A percentile compares a stretch with the other conserved stretches of the same genome.
Conservation (phyloP, 1,140 invertebrate species). For the Campoletis sonorensis region DNA sequence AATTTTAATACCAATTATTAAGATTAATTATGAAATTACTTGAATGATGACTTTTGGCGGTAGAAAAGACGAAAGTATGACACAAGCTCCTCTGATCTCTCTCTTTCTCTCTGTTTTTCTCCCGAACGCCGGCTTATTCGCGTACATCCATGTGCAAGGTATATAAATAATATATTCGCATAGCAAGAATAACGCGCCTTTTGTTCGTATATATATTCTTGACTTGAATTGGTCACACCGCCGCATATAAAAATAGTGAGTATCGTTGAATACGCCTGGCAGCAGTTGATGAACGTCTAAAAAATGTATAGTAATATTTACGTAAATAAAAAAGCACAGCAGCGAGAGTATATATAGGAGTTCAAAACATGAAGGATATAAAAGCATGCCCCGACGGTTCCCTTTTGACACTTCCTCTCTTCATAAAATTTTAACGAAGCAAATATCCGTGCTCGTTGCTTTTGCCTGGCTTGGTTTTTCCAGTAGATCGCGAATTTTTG, state of each 20-base stretch:
- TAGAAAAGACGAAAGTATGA: background rate
- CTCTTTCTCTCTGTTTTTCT: no score
- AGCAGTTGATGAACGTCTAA: background rate
- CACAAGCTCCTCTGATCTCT: background rate
- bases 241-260: background rate
- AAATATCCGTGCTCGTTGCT: constrained; percentile 14
- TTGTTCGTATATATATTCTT: background rate
- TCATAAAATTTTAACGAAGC: constrained; percentile 40
- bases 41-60: background rate
- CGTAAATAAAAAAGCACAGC: background rate
- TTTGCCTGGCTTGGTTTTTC: background rate
- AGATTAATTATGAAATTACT: background rate
- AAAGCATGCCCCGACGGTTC: background rate
- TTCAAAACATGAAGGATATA: background rate
- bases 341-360: background rate
- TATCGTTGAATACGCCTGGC: background rate
- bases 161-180: constrained; percentile 8
- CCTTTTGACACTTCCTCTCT: constrained; percentile 31
- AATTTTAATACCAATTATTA: no score
- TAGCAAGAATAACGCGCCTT: constrained; percentile 17
- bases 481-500: constrained; percentile 4
- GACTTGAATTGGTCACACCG: constrained; percentile 19
- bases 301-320: background rate
- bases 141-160: background rate
- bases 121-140: background rate